phyloP scores from a whole-genome alignment of 1,140 invertebrate genomes.

The Drosophila parvula region DNA sequence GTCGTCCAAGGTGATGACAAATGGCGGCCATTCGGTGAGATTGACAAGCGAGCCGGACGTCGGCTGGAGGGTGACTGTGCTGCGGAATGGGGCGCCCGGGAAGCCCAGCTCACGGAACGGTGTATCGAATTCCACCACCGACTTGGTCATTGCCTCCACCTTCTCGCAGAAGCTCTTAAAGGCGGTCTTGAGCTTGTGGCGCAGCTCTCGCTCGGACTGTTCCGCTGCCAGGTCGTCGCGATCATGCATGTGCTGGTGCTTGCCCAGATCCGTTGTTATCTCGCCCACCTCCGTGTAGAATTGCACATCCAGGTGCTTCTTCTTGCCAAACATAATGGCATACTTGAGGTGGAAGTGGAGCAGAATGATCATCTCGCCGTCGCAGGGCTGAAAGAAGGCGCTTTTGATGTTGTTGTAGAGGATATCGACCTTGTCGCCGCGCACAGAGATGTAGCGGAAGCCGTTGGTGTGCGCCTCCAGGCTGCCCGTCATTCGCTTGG shows the following conservation, averaged over 20 bases:
- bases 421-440: constrained; percentile 99
- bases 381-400: constrained; percentile 99
- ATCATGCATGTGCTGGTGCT: constrained; percentile 99
- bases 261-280: constrained; percentile 99
- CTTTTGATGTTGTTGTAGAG: constrained; percentile 99
- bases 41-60: constrained; percentile 98
- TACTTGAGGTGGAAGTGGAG: constrained; percentile 99
- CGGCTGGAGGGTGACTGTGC: constrained; percentile 97
- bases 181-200: constrained; percentile 98
- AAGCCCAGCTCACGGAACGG: constrained; percentile 99
- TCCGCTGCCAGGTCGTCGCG: constrained; percentile 99
- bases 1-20: constrained; percentile 98
- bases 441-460: constrained; percentile 98
- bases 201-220: constrained; percentile 97
- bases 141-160: constrained; percentile 97
- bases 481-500: constrained; percentile 97
- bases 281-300: constrained; percentile 99
- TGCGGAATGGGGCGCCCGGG: constrained; percentile 98
- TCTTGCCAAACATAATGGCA: constrained; percentile 99
- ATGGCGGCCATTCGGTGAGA: constrained; percentile 99
- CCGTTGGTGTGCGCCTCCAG: constrained; percentile 99
- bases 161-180: constrained; percentile 99
- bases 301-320: constrained; percentile 99
- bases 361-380: constrained; percentile 99
- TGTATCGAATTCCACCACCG: constrained; percentile 99